Evolutionary conservation across 1,140 invertebrate genomes (phyloP), one percentile per base, ranked within the genome.

Genomic region (Maniola jurtina): DNA sequence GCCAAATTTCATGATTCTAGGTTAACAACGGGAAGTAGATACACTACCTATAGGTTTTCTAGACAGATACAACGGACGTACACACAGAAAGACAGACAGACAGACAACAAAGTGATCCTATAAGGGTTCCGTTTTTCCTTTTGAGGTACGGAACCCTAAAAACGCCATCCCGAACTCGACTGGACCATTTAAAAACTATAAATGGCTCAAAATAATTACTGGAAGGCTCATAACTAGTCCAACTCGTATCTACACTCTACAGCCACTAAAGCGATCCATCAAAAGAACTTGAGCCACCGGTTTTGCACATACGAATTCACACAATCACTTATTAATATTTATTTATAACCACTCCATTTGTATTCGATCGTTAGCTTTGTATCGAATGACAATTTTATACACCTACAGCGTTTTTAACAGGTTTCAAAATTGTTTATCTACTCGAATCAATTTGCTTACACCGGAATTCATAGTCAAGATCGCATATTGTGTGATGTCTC

Each of bases 221-320:
- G 7, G 34, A 55, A 55, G 48, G 52, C 47, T 36, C 36, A 52
- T 62, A 75, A 75, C 73, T 70, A 68, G 70, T 70, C 64, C 65
- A 72, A 70, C 73, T 66, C 36, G 73, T 50, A n/a, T 45, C 42
- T 62, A 45, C 58, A 25, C 25, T 25, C 25, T 25, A 25, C 4
- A 25, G 25, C 25, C 25, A 25, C 25, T 25, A 25, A 25, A 63
- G 59, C 45, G 58, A 59, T 68, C 52, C 59, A 64, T 70, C 68
- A 50, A 40, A 34, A 38, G 47, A 57, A 58, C 68, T 61, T 50
- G 68, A 35, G 52, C 54, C 52, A 65, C 68, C 52, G 63, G 68
- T 70, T 56, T 47, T 62, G n/a, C 45, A 47, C 36, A 58, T 45
- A 45, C 42, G 13, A 45, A 45, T 45, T 45, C 13, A 60, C 42